Evolutionary conservation across 2,888 invertebrate genomes (phyloP), one percentile per base, ranked within the genome.

Genomic region (Rotaria magnacalcarata): DNA sequence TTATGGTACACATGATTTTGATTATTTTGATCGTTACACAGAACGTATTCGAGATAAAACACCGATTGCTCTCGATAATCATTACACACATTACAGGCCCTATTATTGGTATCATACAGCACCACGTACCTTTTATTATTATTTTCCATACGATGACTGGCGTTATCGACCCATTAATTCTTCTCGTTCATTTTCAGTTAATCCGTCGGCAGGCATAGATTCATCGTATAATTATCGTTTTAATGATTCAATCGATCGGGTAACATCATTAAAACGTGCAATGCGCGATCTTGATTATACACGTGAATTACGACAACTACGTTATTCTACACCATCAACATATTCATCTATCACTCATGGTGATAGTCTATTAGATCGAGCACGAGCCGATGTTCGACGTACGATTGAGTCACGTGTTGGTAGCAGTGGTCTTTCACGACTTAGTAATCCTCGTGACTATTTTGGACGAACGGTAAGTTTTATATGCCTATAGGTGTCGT

Each of bases 21-120:
- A 67, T 67, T 84, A 84, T 84, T 84, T 43, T 54, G 84, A 84
- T 84, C 52, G 84, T 14, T 84, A 84, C 19, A 54, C 84, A 27
- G 84, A 84, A 27, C 52, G 52, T 54, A 84, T 52, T 41, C n/a
- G 52, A 52, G 34, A 84, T 41, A 84, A 54, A 56, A 84, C 52
- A 52, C 84, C 84, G 16, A 84, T 84, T 84, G 16, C 41, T 43
- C 27, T 84, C 84, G 84, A 84, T 84, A 34, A 2, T 47, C 50
- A 84, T 50, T 84, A 84, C 41, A 50, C 34, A 27, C 84, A 84
- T 84, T 84, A 43, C 43, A 24, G 84, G 3, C 84, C 84, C 0
- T 84, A 84, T 41, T 52, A 84, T 54, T 84, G 84, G 84, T 50
- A 84, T 56, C 52, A 41, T 84, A 52, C 50, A 54, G 52, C 84